phyloP scores from a whole-genome alignment of 1,140 invertebrate genomes.

The Camponotus floridanus region DNA sequence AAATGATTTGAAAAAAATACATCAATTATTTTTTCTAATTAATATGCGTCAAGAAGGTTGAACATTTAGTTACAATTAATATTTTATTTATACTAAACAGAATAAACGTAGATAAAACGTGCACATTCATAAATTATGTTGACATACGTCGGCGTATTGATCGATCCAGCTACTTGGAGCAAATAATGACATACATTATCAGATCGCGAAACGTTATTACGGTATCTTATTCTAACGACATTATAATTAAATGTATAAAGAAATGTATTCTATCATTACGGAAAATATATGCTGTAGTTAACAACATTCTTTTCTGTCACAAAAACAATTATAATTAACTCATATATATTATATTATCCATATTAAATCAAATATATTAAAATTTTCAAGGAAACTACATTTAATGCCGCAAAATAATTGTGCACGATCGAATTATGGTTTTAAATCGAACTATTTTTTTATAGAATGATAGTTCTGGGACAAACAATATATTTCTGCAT shows the following conservation, averaged over 20 bases:
- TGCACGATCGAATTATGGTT: constrained; percentile 2
- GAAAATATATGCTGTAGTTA: background rate
- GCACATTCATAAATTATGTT: constrained; percentile 25
- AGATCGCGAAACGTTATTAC: constrained; percentile 18
- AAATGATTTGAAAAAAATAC: background rate
- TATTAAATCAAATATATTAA: constrained; percentile 2
- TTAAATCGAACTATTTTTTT: constrained; percentile 30
- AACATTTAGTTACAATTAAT: constrained; percentile 5
- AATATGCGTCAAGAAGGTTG: background rate
- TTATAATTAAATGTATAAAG: background rate
- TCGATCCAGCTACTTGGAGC: background rate
- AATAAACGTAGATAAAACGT: background rate
- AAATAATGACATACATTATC: constrained; percentile 36
- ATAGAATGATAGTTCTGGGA: constrained; percentile 23
- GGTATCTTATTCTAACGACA: constrained; percentile 3
- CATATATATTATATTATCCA: background rate
- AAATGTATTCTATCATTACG: background rate
- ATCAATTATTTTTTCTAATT: background rate
- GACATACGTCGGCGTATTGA: background rate
- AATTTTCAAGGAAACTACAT: background rate
- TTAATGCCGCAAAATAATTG: constrained; percentile 20
- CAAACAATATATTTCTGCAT: constrained; percentile 50
- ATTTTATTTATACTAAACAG: background rate
- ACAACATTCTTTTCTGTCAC: background rate
- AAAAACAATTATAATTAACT: background rate